A percentile compares a stretch with the other conserved stretches of the same genome.
phyloP scores from a whole-genome alignment of 2,888 invertebrate species.

The Neuroscelio doddi region DNA sequence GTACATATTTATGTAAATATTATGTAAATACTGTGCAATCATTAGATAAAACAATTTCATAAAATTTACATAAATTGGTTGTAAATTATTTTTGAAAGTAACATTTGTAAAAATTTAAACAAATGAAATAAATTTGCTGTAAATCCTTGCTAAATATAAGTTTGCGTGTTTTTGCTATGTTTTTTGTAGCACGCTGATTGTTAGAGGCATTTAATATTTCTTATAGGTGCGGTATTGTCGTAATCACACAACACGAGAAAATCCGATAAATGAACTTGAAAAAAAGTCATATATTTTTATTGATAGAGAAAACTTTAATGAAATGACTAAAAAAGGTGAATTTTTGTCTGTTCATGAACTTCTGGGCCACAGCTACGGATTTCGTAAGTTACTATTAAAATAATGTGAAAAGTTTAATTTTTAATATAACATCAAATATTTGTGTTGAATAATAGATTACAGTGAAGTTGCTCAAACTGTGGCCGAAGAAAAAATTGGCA shows the following conservation, averaged over 20 bases:
- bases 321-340: constrained; percentile 68
- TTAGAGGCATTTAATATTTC: background rate
- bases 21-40: too few relatives aligned
- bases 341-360: constrained; percentile 70
- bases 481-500: constrained; percentile 61
- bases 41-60: too few relatives aligned
- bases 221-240: constrained; percentile 63
- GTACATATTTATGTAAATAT: too few relatives aligned
- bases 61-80: too few relatives aligned
- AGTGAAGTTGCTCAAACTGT: constrained; percentile 63
- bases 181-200: too few relatives aligned
- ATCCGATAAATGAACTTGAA: constrained; percentile 56
- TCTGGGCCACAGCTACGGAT: constrained; percentile 70
- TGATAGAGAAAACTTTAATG: constrained; percentile 63
- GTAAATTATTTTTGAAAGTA: too few relatives aligned
- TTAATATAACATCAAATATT: too few relatives aligned
- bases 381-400: constrained; percentile 64
- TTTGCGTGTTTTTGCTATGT: too few relatives aligned
- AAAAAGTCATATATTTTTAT: constrained; percentile 64
- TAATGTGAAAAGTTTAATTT: too few relatives aligned
- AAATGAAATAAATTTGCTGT: too few relatives aligned
- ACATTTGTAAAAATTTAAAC: too few relatives aligned
- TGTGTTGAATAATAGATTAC: constrained; percentile 57
- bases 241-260: constrained; percentile 68
- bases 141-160: too few relatives aligned